Base-by-base conservation (phyloP, 2,113 vertebrate species). In the Lagopus leucura region DNA sequence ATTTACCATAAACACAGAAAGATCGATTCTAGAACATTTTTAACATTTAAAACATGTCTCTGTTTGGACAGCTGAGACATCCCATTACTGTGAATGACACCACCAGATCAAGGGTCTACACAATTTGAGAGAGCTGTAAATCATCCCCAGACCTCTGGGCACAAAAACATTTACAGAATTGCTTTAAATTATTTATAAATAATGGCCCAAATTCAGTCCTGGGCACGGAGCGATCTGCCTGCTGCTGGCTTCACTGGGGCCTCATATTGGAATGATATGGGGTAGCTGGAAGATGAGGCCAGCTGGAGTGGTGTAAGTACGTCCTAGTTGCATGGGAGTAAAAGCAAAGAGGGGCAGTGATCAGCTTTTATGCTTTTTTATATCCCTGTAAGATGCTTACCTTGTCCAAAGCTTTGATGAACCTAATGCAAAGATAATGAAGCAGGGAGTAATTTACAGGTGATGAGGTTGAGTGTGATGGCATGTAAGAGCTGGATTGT, bases 1-100 rank as follows among this genome's bases (percentile, higher is more conserved):
- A 92, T 95, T 95, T 94, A 80, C 94, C 93, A 96, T 83, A 94
- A 96, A 95, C 96, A 95, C 89, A 75, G 91, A 95, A 94, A 94
- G 95, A 97, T 97, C 76, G 52, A 96, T 97, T 76, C 66, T 22
- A 15, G 91, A 94, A 86, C 91, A 93, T 95, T 96, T 96, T 96
- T 93, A 96, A 96, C 96, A 96, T 96, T 93, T 94, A 89, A 93
- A 96, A 91, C 85, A 95, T 94, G 94, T 91, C 91, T 94, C 85
- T 92, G 89, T 94, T 96, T 93, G 93, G 94, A 97, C 88, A 96
- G 96, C 95, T 95, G 94, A 95, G 88, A 90, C 90, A 95, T 92
- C 93, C 94, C 89, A 89, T 96, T 96, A 96, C 89, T 77, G 91
- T 88, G 94, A 96, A 64, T 91, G 89, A 93, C 94, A 92, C 69